phyloP scores from a whole-genome alignment of 2,113 vertebrate genomes.

The Phyllostomus discolor region DNA sequence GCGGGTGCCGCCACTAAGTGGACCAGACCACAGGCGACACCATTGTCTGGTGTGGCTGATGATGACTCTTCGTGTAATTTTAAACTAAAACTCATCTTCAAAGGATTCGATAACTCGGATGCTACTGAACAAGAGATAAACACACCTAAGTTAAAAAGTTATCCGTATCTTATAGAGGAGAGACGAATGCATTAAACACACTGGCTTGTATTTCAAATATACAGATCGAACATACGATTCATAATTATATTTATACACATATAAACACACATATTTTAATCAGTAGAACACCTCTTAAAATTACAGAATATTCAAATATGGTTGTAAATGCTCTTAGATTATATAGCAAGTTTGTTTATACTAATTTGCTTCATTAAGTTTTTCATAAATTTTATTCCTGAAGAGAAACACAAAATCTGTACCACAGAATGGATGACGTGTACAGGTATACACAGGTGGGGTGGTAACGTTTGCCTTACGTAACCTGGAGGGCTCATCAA shows the following conservation, averaged over 20 bases:
- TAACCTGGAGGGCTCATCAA: not conserved
- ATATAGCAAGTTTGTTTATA: not conserved
- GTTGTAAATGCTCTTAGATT: not conserved
- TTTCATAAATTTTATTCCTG: not conserved
- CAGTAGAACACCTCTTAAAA: not conserved
- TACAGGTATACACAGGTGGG: not conserved
- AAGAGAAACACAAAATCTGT: not conserved
- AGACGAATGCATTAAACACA: not conserved
- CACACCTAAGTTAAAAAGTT: not conserved
- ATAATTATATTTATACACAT: not conserved
- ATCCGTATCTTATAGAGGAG: not conserved
- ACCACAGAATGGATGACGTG: not conserved
- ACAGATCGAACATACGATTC: not conserved
- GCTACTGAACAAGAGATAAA: not conserved
- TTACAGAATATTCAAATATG: not conserved
- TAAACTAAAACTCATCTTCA: not conserved
- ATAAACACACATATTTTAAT: not conserved
- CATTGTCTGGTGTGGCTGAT: not conserved
- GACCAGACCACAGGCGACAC: not conserved
- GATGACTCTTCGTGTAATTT: not conserved
- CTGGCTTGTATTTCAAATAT: not conserved
- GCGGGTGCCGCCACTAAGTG: not conserved
- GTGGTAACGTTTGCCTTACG: not conserved
- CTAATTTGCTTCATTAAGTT: not conserved
- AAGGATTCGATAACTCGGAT: not conserved